A percentile compares a stretch with the other conserved stretches of the same genome.
phyloP scores from a whole-genome alignment of 2,797 vertebrate genomes.

The Hozukius guyotensis region DNA sequence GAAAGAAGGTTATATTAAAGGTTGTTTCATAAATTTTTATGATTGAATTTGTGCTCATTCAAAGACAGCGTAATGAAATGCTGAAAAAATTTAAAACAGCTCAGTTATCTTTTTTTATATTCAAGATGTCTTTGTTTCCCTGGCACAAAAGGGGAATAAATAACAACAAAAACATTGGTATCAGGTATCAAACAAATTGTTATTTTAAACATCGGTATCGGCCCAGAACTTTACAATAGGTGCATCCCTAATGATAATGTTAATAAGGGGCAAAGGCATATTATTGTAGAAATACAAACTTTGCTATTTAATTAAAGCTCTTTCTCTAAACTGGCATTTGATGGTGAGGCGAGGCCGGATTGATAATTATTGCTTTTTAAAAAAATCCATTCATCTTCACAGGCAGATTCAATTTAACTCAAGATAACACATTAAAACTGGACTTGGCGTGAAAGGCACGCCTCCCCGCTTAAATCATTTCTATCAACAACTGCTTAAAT shows the following conservation, averaged over 20 bases:
- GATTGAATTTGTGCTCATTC: too few species aligned
- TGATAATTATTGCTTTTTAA: slow-evolving; percentile 43
- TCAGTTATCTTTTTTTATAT: too few species aligned
- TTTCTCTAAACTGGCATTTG: slow-evolving; percentile 13
- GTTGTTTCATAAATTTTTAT: too few species aligned
- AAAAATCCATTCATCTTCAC: slow-evolving; percentile 46
- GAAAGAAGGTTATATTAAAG: too few species aligned
- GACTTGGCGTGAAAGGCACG: slow-evolving; percentile 41
- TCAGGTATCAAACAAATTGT: too few species aligned
- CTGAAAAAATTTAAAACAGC: too few species aligned
- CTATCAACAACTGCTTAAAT: slow-evolving; percentile 64
- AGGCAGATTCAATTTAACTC: slow-evolving; percentile 52
- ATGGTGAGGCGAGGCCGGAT: background rate
- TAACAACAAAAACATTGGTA: too few species aligned
- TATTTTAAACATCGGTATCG: too few species aligned
- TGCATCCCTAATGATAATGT: background rate
- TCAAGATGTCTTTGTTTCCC: too few species aligned
- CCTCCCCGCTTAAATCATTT: slow-evolving; percentile 49
- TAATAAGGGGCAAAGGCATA: background rate
- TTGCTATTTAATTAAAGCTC: background rate
- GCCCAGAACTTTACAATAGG: fast-evolving
- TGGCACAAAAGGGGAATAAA: too few species aligned
- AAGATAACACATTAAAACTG: slow-evolving; percentile 54
- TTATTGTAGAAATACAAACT: background rate
- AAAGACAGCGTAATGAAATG: too few species aligned